Evolutionary conservation across 2,797 vertebrate species (phyloP).

Genomic region (Sus cebifrons): DNA sequence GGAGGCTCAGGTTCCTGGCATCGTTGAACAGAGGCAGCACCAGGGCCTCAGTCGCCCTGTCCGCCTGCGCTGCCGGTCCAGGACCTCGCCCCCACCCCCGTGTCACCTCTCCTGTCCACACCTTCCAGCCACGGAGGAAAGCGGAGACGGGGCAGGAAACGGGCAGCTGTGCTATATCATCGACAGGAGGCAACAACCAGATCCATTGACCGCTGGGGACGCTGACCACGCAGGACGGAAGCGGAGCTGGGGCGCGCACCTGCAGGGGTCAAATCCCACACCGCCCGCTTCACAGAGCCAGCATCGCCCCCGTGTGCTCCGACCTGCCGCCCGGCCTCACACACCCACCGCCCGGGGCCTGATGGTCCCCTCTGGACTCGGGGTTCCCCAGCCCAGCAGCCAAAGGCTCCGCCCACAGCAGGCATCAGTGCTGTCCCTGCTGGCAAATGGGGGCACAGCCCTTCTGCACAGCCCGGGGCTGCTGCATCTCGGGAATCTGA

Average conservation of each 20-base stretch:
- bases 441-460: too few species aligned
- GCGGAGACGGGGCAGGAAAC: not conserved
- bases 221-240: not conserved
- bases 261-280: not conserved
- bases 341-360: too few species aligned
- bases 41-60: not conserved
- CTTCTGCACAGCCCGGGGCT: too few species aligned
- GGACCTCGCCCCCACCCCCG: not conserved
- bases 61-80: not conserved
- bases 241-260: rapidly evolving
- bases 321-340: too few species aligned
- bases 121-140: not conserved
- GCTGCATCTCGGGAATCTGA: too few species aligned
- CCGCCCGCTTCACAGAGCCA: not conserved
- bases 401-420: too few species aligned
- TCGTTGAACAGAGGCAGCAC: rapidly evolving
- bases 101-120: not conserved
- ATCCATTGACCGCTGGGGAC: not conserved
- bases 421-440: too few species aligned
- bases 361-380: too few species aligned
- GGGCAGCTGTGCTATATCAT: not conserved
- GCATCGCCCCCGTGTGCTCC: too few species aligned
- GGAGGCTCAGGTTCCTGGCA: not conserved
- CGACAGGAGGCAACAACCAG: rapidly evolving
- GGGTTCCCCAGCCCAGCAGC: too few species aligned